Conservation (phyloP, 2,113 vertebrate species). For the Chaenogobius annularis region DNA sequence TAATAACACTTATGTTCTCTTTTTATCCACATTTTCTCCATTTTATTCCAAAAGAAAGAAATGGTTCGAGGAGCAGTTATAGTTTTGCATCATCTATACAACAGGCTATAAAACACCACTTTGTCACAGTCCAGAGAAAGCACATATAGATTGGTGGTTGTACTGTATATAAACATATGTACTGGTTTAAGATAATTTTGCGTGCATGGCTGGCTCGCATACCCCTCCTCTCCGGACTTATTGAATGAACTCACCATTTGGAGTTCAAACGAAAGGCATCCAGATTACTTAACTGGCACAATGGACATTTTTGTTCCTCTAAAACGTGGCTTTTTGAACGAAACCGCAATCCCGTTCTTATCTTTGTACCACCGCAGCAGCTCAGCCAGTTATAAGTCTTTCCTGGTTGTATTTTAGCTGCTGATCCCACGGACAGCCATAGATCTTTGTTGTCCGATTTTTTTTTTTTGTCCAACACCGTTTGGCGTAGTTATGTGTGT, state of each 20-base stretch:
- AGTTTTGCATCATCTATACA: slow-evolving; percentile 99
- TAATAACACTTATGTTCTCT: slow-evolving; percentile 88
- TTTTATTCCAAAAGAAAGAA: slow-evolving; percentile 86
- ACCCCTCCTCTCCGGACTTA: slow-evolving; percentile 76
- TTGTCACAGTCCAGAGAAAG: slow-evolving; percentile 99
- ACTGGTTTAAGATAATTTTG: slow-evolving; percentile 93
- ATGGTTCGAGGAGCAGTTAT: slow-evolving; percentile 96
- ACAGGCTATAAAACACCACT: slow-evolving; percentile 99
- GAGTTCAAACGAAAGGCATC: slow-evolving; percentile 87
- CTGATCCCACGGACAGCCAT: slow-evolving; percentile 86
- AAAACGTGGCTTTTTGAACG: slow-evolving; percentile 81
- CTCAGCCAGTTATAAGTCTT: slow-evolving; percentile 78
- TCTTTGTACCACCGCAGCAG: slow-evolving; percentile 64
- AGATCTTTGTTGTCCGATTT: slow-evolving; percentile 69
- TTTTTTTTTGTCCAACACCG: slow-evolving; percentile 71
- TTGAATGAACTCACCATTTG: slow-evolving; percentile 75
- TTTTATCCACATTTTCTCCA: slow-evolving; percentile 63
- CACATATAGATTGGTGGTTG: slow-evolving; percentile 98
- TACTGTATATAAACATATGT: slow-evolving; percentile 99
- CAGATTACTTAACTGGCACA: slow-evolving; percentile 83
- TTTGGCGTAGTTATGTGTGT: slow-evolving; percentile 76
- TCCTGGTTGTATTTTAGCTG: slow-evolving; percentile 85
- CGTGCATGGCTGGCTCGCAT: slow-evolving; percentile 93
- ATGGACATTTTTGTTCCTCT: slow-evolving; percentile 79
- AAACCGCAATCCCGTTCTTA: slow-evolving; percentile 79